Evolutionary conservation across 2,113 vertebrate species (phyloP).

Genomic region (Trachemys scripta): DNA sequence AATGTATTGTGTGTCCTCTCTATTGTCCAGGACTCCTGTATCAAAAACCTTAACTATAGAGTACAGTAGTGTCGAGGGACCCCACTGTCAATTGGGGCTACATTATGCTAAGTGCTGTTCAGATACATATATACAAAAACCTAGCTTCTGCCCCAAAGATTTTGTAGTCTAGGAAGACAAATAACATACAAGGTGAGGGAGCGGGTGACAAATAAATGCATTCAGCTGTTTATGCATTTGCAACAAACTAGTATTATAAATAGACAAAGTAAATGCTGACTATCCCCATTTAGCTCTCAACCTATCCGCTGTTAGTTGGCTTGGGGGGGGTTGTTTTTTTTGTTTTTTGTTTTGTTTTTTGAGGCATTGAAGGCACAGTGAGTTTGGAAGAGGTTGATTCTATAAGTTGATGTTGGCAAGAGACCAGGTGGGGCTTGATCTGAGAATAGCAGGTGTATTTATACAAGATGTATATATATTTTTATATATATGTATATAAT

Average conservation of each 20-base stretch:
- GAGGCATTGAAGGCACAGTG: not conserved
- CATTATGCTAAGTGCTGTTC: not conserved
- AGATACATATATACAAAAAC: not conserved
- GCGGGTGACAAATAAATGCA: not conserved
- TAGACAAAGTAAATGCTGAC: not conserved
- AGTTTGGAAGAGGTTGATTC: not conserved
- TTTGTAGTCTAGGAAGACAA: not conserved
- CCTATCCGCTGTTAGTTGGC: not conserved
- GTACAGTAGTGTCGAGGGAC: not conserved
- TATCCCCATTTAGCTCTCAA: not conserved
- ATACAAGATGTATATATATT: not conserved
- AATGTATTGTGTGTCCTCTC: not conserved
- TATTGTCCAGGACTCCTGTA: not conserved
- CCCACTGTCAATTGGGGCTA: not conserved
- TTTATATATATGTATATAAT: too few relatives aligned
- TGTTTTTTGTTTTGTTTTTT: not conserved
- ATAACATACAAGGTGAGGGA: not conserved
- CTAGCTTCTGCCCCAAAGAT: not conserved
- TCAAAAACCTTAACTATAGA: not conserved
- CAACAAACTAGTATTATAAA: not conserved
- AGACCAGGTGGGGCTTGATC: not conserved
- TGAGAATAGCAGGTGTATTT: not conserved
- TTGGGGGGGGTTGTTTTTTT: not conserved
- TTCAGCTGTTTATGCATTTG: not conserved
- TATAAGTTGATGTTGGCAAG: not conserved